Conservation (phyloP, 2,888 invertebrate species). For the Ommatoiulus sabulosus region DNA sequence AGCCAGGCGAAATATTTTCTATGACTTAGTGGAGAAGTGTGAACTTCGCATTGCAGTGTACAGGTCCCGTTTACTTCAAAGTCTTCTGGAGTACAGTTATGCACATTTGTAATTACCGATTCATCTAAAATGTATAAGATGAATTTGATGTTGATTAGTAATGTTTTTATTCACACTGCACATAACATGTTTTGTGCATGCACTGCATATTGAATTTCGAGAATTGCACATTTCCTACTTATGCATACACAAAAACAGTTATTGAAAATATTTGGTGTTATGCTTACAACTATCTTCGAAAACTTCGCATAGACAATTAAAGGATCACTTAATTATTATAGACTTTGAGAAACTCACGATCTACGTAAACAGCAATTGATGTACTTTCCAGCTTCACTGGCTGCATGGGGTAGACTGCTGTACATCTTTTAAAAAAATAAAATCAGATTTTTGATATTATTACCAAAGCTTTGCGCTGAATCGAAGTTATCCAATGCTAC, state of each 20-base stretch:
- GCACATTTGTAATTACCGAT: neutral
- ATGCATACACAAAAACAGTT: no score
- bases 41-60: conserved; percentile 24
- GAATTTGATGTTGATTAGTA: neutral
- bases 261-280: no score
- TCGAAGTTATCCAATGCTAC: no score
- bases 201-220: no score
- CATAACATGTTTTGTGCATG: no score
- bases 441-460: neutral
- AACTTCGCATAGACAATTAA: no score
- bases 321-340: neutral
- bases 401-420: neutral
- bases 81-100: neutral
- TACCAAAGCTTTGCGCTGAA: no score
- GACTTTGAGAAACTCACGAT: neutral
- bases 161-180: no score
- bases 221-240: no score
- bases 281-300: no score
- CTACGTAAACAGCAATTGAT: neutral
- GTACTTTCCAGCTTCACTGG: neutral
- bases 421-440: conserved; percentile 31
- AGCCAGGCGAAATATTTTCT: conserved; percentile 1
- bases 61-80: conserved; percentile 43
- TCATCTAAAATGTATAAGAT: neutral
- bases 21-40: neutral